Evolutionary conservation across 1,140 invertebrate genomes (phyloP), one percentile per base, ranked within the genome.

Genomic region (Probaryconus sp.): DNA sequence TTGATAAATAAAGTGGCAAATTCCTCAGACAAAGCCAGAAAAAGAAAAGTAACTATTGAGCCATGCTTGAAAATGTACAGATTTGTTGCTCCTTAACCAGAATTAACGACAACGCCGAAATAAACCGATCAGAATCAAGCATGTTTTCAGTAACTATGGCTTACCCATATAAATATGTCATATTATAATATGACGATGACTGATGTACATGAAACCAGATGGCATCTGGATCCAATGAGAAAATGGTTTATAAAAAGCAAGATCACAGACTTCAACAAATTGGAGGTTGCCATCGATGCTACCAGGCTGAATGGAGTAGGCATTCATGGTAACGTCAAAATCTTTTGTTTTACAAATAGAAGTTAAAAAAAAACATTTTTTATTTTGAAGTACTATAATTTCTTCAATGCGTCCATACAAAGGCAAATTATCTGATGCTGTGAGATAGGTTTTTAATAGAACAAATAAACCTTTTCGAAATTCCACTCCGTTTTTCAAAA

Each of bases 381-480:
- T 42, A 5, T 42, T 10, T 2, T 7, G 21, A 4, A 42, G 20
- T 18, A 60, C 30, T 13, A 68, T 50, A 24, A 68, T 58, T 50
- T 68, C 64, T 16, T 50, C 28, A 11, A 68, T 68, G 1, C 28
- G 17, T 6, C 31, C 51, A 50, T 58, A 58, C n/a, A 50, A 9
- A 9, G 28, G 37, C 20, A 69, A 47, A 40, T 35, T 43, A 24
- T 76, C 47, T 18, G 24, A 1, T 48, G 26, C 35, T 35, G 35
- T 37, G 1, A 17, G 17, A 38, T 33, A n/a, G 2, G 21, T 50
- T 33, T 72, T 18, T 9, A 69, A 5, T 16, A 53, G 0, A n/a
- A 77, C 26, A 42, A 47, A 77, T 33, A 73, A 69, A 20, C 60
- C 26, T 24, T 35, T 30, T 9, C 69, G 37, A 38, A 47, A 64